Conservation (phyloP, 1,140 invertebrate genomes). For the Microplitis demolitor region DNA sequence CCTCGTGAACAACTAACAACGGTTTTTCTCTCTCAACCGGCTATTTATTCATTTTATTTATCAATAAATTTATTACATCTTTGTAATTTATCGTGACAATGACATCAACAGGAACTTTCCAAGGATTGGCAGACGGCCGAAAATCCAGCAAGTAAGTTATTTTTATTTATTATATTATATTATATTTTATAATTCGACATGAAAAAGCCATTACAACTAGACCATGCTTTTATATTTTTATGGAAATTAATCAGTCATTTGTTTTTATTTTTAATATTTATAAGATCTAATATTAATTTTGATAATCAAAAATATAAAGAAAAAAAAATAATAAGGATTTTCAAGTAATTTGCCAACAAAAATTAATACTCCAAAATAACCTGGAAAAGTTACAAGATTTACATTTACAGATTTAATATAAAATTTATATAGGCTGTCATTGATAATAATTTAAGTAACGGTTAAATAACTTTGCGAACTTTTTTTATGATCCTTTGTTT, state of each 20-base stretch:
- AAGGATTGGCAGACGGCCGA: conserved; percentile 40
- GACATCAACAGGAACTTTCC: conserved; percentile 52
- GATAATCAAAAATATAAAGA: no score
- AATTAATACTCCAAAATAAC: no score
- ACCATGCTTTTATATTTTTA: neutral
- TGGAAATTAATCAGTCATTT: neutral
- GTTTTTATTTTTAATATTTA: neutral
- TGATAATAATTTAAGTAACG: neutral
- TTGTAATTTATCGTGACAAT: conserved; percentile 28
- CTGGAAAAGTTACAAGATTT: no score
- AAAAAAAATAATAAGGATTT: no score
- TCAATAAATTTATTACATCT: neutral
- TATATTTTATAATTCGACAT: conserved; percentile 1
- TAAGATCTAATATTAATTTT: no score
- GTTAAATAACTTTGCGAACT: neutral
- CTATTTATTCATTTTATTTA: conserved; percentile 3
- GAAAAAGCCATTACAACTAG: neutral
- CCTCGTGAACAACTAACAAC: conserved; percentile 31
- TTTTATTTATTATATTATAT: conserved; percentile 9
- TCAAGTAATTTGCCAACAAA: no score
- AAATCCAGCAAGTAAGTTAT: conserved; percentile 55
- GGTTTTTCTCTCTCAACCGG: conserved; percentile 12
- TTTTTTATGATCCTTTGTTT: conserved; percentile 25
- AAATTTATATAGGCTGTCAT: no score
- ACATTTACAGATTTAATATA: no score